Base-by-base conservation (phyloP, 2,888 invertebrate genomes). In the Plagodis dolabraria region DNA sequence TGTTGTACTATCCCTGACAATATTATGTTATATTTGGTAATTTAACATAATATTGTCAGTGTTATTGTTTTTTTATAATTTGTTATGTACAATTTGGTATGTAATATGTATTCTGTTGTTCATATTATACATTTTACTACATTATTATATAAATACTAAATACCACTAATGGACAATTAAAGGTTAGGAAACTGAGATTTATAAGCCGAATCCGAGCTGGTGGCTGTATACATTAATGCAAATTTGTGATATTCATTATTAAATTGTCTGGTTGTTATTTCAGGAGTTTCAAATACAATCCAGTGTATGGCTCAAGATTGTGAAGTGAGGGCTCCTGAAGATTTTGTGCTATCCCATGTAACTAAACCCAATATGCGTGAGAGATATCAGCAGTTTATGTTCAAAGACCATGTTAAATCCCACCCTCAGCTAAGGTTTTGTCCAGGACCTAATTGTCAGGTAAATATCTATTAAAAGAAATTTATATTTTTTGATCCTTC, bases 271-370 rank as follows among this genome's bases (percentile, higher is more conserved):
- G 7, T 38, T 38, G 9, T 38, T 9, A 8, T 78, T 76, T 58
- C 83, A 95, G 96, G 96, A 76, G 95, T 95, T 66, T 94, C 95
- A 65, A 94, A 95, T 93, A 98, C 96, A 71, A 98, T 99, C 76
- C 97, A 98, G 80, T 99, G 99, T 89, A 99, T 99, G 99, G 98
- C 98, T 48, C 96, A 96, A 78, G 96, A 97, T 67, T 99, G 99
- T 91, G 96, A 96, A 82, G 96, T 99, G 44, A 93, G 98, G 71
- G 98, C 97, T n/a, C 98, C 99, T 7, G 99, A 99, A 93, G 98
- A 99, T 86, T 97, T 99, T 94, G 98, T 98, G 12, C 93, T 98
- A 60, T 96, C 96, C 59, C 94, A 98, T 79, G 94, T 99, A 59
- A 95, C 95, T 55, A 96, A 97, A 76, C 96, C 98, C 44, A 94